Percentiles rank a stretch among this genome's conserved stretches.
Evolutionary conservation across 2,113 vertebrate genomes (phyloP).

Genomic region (Limanda limanda): DNA sequence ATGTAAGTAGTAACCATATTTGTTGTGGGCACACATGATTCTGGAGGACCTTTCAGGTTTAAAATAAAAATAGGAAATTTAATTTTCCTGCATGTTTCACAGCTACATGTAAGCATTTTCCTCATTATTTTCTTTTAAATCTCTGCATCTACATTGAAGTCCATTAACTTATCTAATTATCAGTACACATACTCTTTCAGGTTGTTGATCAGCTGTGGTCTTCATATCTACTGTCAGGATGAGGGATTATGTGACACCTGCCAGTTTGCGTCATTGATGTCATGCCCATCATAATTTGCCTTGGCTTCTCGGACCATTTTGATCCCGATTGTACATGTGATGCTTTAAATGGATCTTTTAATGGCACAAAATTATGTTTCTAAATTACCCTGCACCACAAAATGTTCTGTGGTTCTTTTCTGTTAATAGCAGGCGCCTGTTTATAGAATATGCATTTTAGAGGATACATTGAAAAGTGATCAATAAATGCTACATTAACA

Average conservation of each 20-base stretch:
- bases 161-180: constrained; percentile 14
- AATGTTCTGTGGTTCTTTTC: constrained; percentile 26
- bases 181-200: constrained; percentile 1
- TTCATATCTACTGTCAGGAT: constrained; percentile 8
- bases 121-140: neutral
- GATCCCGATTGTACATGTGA: constrained; percentile 54
- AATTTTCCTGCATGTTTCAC: constrained; percentile 57
- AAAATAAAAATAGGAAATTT: constrained; percentile 9
- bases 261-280: constrained; percentile 29
- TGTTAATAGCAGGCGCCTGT: neutral
- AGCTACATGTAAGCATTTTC: neutral
- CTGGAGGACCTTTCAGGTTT: neutral
- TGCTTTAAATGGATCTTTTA: constrained; percentile 57
- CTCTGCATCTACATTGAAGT: neutral
- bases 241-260: constrained; percentile 10
- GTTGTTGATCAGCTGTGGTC: constrained; percentile 16
- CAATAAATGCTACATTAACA: neutral
- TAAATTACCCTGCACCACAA: constrained; percentile 32
- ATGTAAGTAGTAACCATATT: constrained; percentile 17
- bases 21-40: constrained; percentile 3
- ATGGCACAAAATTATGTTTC: constrained; percentile 51
- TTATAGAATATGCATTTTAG: neutral
- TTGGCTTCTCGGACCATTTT: constrained; percentile 26
- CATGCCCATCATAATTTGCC: constrained; percentile 28
- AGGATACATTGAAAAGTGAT: neutral